phyloP scores from a whole-genome alignment of 2,888 invertebrate species.

The Silvanus unidentatus region DNA sequence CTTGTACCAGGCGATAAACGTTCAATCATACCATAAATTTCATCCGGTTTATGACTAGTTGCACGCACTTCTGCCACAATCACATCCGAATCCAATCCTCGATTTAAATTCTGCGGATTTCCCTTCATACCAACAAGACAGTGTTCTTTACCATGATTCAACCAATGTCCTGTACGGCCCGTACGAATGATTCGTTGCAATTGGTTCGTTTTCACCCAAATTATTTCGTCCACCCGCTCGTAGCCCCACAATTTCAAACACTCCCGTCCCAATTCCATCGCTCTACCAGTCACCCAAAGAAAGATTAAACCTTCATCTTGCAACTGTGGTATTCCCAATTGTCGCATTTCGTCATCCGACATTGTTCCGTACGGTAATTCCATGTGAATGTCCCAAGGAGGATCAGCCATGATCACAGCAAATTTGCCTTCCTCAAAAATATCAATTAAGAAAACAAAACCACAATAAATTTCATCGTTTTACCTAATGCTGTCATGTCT shows the following conservation, averaged over 20 bases:
- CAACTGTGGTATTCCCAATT: conserved; percentile 85
- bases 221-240: conserved; percentile 91
- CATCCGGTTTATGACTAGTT: conserved; percentile 97
- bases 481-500: conserved; percentile 83
- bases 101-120: conserved; percentile 81
- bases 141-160: conserved; percentile 98
- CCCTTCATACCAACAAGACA: conserved; percentile 97
- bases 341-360: conserved; percentile 98
- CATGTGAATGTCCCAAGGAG: conserved; percentile 99
- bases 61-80: conserved; percentile 97
- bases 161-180: conserved; percentile 96
- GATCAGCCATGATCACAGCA: conserved; percentile 98
- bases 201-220: conserved; percentile 99
- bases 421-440: too few relatives aligned
- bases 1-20: conserved; percentile 92
- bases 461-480: neutral
- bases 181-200: conserved; percentile 94
- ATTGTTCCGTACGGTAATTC: conserved; percentile 97
- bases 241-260: conserved; percentile 96
- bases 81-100: conserved; percentile 94
- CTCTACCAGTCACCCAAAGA: conserved; percentile 95
- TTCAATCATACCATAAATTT: conserved; percentile 97
- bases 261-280: conserved; percentile 94
- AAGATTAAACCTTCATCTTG: conserved; percentile 96
- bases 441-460: too few relatives aligned